Conservation (phyloP, 2,797 vertebrate species). For the Heterohyrax brucei region DNA sequence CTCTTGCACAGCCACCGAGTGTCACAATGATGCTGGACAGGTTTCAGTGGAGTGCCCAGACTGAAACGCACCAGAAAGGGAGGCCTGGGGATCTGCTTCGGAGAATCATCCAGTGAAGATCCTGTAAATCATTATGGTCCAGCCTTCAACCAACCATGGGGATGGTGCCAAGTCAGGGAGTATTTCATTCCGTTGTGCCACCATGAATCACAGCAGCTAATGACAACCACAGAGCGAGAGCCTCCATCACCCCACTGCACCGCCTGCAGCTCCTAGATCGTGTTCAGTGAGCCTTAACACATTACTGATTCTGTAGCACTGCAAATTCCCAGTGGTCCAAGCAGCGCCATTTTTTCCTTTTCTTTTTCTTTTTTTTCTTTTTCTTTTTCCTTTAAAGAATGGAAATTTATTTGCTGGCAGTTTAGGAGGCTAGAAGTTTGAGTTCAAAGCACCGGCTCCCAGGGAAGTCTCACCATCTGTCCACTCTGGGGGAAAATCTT, state of each 20-base stretch:
- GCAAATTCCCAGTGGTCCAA: background rate
- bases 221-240: background rate
- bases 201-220: background rate
- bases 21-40: too few relatives aligned
- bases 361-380: too few relatives aligned
- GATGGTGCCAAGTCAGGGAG: background rate
- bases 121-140: background rate
- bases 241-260: background rate
- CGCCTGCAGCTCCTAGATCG: background rate
- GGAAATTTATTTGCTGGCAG: too few relatives aligned
- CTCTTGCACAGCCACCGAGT: too few relatives aligned
- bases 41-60: background rate
- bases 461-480: too few relatives aligned
- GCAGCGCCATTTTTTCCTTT: conserved; percentile 23
- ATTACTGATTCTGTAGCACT: background rate
- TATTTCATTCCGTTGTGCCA: background rate
- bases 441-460: too few relatives aligned
- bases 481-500: too few relatives aligned
- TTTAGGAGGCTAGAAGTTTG: too few relatives aligned
- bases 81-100: too few relatives aligned
- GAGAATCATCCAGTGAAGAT: background rate
- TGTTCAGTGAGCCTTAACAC: background rate
- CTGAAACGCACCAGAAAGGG: too few relatives aligned
- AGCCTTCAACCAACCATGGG: background rate
- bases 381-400: too few relatives aligned